Evolutionary conservation across 37 sponge, comb jelly and placozoan species (phyloP).

Genomic region (Theonella swinhoei): DNA sequence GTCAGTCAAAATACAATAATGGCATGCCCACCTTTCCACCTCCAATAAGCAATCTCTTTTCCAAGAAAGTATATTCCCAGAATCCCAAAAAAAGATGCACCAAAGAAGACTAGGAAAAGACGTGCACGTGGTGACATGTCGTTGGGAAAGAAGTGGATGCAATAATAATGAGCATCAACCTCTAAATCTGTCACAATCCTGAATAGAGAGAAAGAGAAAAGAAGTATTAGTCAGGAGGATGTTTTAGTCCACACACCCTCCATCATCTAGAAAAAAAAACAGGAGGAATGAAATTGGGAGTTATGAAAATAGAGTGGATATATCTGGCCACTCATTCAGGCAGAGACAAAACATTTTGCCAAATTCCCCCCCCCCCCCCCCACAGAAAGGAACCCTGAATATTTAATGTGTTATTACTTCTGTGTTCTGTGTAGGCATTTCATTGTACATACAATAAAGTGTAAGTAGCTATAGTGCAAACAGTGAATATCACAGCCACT

Average conservation of each 20-base stretch:
- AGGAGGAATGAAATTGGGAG: no score
- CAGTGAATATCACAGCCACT: not conserved
- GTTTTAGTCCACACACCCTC: no score
- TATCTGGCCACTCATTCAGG: no score
- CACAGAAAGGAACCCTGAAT: no score
- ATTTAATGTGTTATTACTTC: no score
- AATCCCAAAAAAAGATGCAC: slow-evolving; percentile 20
- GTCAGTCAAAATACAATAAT: no score
- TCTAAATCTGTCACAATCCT: slow-evolving; percentile 47
- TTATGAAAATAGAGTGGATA: no score
- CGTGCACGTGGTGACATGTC: slow-evolving; percentile 45
- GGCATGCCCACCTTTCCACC: slow-evolving; percentile 73
- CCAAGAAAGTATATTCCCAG: slow-evolving; percentile 49
- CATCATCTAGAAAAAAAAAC: no score
- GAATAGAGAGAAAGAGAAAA: not conserved
- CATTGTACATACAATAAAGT: slow-evolving; percentile 64
- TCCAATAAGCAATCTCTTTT: slow-evolving; percentile 17
- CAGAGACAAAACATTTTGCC: no score
- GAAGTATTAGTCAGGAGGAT: no score
- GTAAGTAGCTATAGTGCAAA: slow-evolving; percentile 46
- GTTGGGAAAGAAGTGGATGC: slow-evolving; percentile 60
- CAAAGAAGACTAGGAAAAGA: slow-evolving; percentile 67
- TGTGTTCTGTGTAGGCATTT: no score
- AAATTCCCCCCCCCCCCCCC: no score
- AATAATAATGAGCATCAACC: slow-evolving; percentile 10